Evolutionary conservation across 2,888 invertebrate genomes (phyloP).

Genomic region (Cynaeus angustus): DNA sequence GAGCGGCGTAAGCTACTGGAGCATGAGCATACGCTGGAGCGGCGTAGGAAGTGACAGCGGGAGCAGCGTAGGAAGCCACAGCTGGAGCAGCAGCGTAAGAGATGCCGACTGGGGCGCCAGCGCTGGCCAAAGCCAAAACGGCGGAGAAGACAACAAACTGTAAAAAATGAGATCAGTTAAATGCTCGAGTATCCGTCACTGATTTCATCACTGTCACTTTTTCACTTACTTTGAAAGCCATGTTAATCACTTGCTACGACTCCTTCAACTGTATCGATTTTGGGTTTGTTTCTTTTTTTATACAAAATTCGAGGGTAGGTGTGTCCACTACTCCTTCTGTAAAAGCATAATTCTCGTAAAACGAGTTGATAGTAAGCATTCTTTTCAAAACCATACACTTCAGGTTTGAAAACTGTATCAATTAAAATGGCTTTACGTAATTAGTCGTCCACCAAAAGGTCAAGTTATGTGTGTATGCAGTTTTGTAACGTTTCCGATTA

Average conservation of each 20-base stretch:
- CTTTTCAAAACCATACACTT: conserved; percentile 31
- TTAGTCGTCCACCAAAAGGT: conserved; percentile 19
- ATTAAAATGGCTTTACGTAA: conserved; percentile 34
- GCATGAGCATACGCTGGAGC: conserved; percentile 39
- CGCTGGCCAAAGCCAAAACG: conserved; percentile 29
- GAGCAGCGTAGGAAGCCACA: conserved; percentile 44
- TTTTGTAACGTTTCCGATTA: conserved; percentile 28
- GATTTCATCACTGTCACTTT: conserved; percentile 10
- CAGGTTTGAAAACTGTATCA: conserved; percentile 38
- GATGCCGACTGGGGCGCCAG: conserved; percentile 40
- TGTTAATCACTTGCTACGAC: conserved; percentile 33
- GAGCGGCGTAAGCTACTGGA: conserved; percentile 54
- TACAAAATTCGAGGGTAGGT: conserved; percentile 31
- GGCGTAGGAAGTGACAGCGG: conserved; percentile 18
- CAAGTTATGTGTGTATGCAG: conserved; percentile 27
- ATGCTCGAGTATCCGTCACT: neutral
- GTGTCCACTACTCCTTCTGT: conserved; percentile 32
- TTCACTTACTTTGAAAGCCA: conserved; percentile 60
- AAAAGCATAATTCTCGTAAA: conserved; percentile 25
- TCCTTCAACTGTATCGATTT: conserved; percentile 9
- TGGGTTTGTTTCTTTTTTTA: conserved; percentile 23
- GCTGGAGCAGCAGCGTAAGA: conserved; percentile 50
- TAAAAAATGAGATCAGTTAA: conserved; percentile 26
- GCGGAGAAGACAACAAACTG: conserved; percentile 53
- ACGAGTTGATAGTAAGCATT: conserved; percentile 23